Conservation (phyloP, 2,888 invertebrate genomes). For the Tupiocoris notatus region DNA sequence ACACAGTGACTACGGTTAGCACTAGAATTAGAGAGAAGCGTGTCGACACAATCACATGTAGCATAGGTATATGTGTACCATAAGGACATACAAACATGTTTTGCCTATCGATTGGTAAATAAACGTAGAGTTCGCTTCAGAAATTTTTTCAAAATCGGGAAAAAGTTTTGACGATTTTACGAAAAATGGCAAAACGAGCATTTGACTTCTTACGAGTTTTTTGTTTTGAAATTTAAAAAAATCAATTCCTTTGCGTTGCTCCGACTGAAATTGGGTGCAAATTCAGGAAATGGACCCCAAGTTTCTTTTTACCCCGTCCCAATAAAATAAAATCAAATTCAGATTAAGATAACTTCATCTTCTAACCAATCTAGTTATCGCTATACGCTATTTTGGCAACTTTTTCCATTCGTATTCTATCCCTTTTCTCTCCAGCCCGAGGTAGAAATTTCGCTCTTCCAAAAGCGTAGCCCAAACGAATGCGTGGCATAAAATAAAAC, state of each 20-base stretch:
- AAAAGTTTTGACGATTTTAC: too few species aligned
- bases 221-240: not conserved
- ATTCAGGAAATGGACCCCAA: conserved; percentile 50
- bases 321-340: conserved; percentile 7
- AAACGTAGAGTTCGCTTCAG: too few species aligned
- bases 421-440: conserved; percentile 30
- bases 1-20: not conserved
- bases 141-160: too few species aligned
- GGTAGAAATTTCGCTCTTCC: conserved; percentile 19
- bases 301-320: conserved; percentile 43
- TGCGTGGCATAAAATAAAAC: conserved; percentile 14
- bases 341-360: conserved; percentile 9
- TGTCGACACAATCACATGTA: not conserved
- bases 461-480: conserved; percentile 23
- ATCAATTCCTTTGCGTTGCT: not conserved
- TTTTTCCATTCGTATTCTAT: conserved; percentile 28
- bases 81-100: conserved; percentile 34
- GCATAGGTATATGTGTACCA: conserved; percentile 11
- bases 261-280: conserved; percentile 18
- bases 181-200: too few species aligned
- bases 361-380: not conserved
- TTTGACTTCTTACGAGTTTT: not conserved
- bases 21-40: not conserved
- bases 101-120: not conserved
- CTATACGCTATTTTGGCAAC: conserved; percentile 5